Conservation (phyloP, 1,140 invertebrate genomes). For the Drosophila oshimai region DNA sequence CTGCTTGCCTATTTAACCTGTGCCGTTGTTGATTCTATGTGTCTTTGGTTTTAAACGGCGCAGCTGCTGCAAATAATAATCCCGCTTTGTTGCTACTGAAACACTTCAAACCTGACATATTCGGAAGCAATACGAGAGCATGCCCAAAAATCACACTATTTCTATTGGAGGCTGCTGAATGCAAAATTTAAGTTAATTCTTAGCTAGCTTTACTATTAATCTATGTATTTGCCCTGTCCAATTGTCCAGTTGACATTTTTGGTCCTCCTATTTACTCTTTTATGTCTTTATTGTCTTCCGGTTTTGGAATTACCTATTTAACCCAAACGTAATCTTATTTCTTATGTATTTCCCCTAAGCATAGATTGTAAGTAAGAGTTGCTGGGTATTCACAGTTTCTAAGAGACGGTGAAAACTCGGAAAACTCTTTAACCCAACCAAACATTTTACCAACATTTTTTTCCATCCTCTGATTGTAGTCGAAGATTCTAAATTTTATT, state of each 20-base stretch:
- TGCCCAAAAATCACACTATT: conserved; percentile 16
- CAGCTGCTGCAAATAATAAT: conserved; percentile 34
- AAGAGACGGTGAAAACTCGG: neutral
- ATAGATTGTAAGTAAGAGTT: conserved; percentile 27
- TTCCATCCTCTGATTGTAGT: conserved; percentile 21
- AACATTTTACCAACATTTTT: conserved; percentile 4
- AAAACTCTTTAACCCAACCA: neutral
- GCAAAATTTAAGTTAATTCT: conserved; percentile 27
- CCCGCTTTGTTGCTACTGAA: conserved; percentile 17
- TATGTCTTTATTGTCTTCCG: conserved; percentile 43
- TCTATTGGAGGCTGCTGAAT: conserved; percentile 25
- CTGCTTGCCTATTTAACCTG: conserved; percentile 61
- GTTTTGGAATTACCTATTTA: conserved; percentile 22
- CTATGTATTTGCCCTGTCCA: conserved; percentile 32
- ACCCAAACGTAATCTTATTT: conserved; percentile 1
- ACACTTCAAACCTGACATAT: neutral
- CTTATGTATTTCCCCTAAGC: conserved; percentile 26
- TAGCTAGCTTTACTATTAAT: conserved; percentile 5
- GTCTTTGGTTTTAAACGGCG: conserved; percentile 28
- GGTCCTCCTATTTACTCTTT: conserved; percentile 3
- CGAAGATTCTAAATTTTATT: conserved; percentile 47
- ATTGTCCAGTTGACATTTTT: conserved; percentile 21
- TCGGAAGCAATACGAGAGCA: conserved; percentile 13
- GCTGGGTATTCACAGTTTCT: neutral
- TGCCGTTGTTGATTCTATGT: conserved; percentile 46